A percentile compares a stretch with the other conserved stretches of the same genome.
These are phyloP conservation scores for Ctenochaetus hawaiiensis DNA, from an alignment of 2,797 vertebrate genomes.

Conservation along the genomic window DNA sequence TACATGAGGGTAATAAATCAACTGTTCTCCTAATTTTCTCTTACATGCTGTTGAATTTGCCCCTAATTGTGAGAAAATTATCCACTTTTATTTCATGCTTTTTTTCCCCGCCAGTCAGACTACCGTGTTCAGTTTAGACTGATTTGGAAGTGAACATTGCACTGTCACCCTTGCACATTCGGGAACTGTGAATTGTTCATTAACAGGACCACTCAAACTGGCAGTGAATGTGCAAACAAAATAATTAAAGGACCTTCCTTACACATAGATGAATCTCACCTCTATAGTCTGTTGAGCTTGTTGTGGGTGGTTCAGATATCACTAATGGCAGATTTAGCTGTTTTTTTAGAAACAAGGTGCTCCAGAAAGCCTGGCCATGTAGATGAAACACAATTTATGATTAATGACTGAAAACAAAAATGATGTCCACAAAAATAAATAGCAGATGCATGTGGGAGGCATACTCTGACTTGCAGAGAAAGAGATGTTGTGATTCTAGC, in stretches of 20 bases:
- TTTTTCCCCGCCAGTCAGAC: slow-evolving; percentile 16
- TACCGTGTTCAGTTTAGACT: slow-evolving; percentile 22
- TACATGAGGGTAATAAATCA: slow-evolving; percentile 60
- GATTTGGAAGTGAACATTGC: slow-evolving; percentile 17
- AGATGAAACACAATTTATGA: slow-evolving; percentile 24
- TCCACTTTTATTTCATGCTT: slow-evolving; percentile 22
- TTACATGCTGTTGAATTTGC: slow-evolving; percentile 30
- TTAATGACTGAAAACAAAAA: slow-evolving; percentile 43
- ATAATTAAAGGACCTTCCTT: slow-evolving; percentile 13
- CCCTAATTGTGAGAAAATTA: slow-evolving; percentile 28
- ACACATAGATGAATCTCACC: slow-evolving; percentile 6
- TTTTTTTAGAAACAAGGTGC: slow-evolving; percentile 20
- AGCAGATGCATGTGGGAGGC: slow-evolving; percentile 30
- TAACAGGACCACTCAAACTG: slow-evolving; percentile 10
- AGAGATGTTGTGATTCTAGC: background rate
- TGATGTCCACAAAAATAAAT: background rate
- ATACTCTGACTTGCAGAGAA: background rate
- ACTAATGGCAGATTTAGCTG: slow-evolving; percentile 26
- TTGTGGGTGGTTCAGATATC: slow-evolving; percentile 2
- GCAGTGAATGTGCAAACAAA: slow-evolving; percentile 20
- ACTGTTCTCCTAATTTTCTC: slow-evolving; percentile 23
- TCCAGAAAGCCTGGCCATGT: background rate
- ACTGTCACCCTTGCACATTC: slow-evolving; percentile 14
- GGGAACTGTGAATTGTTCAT: slow-evolving; percentile 11
- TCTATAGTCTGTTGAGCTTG: slow-evolving; percentile 1